Percentiles rank a stretch among this genome's conserved stretches.
Evolutionary conservation across 2,888 invertebrate species (phyloP).

Genomic region (Drosophila nr. perissopoda): DNA sequence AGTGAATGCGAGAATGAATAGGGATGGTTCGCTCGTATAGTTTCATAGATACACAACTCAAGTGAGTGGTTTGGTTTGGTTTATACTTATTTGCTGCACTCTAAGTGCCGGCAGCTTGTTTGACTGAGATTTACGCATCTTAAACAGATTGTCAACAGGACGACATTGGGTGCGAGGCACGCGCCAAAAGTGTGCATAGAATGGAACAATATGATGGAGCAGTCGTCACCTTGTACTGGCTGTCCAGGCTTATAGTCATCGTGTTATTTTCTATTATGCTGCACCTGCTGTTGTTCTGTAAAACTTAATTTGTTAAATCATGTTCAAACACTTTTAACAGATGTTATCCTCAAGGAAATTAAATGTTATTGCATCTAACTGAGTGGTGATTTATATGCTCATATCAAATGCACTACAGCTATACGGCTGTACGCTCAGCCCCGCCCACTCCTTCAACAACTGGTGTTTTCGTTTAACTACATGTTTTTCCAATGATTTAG

Average conservation of each 20-base stretch:
- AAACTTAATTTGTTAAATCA: constrained; percentile 69
- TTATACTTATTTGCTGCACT: constrained; percentile 35
- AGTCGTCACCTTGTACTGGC: not conserved
- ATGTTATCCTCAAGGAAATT: constrained; percentile 73
- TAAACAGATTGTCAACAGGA: constrained; percentile 66
- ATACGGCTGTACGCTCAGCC: not conserved
- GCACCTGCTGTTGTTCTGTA: constrained; percentile 42
- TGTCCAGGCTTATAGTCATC: not conserved
- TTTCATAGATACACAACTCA: constrained; percentile 56
- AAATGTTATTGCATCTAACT: constrained; percentile 50
- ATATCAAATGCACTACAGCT: constrained; percentile 17
- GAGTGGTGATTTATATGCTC: constrained; percentile 31
- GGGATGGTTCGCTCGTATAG: constrained; percentile 27
- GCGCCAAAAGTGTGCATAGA: constrained; percentile 41
- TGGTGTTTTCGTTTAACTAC: constrained; percentile 4
- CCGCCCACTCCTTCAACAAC: constrained; percentile 3
- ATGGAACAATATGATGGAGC: not conserved
- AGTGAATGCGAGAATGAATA: constrained; percentile 18
- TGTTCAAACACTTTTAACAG: constrained; percentile 65
- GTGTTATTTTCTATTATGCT: constrained; percentile 17
- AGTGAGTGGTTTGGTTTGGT: constrained; percentile 39
- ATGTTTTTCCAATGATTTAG: constrained; percentile 21
- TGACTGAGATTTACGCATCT: constrained; percentile 71
- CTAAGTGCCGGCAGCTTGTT: constrained; percentile 36
- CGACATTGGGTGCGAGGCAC: constrained; percentile 36